These are phyloP conservation scores for Mystacides longicornis DNA, from an alignment of 2,888 invertebrate species.

Conservation along the genomic window DNA sequence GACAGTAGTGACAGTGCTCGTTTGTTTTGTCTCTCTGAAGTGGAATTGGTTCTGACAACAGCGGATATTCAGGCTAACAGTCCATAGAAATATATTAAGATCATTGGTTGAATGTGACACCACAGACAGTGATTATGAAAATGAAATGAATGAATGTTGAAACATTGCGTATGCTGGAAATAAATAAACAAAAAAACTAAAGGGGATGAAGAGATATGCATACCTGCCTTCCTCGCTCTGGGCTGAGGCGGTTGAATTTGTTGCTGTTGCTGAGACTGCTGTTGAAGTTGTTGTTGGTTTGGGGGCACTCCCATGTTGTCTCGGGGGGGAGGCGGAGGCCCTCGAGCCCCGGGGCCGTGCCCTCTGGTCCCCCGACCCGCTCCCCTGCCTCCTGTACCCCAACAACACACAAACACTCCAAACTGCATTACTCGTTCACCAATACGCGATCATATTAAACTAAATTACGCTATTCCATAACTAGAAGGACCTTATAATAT, in stretches of 20 bases:
- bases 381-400: constrained; percentile 29
- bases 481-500: no score
- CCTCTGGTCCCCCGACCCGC: constrained; percentile 30
- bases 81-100: no score
- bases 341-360: constrained; percentile 70
- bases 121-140: not conserved
- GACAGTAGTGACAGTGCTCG: no score
- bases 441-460: constrained; percentile 4
- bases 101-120: not conserved
- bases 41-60: no score
- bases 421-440: constrained; percentile 18
- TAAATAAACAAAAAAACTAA: not conserved
- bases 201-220: constrained; percentile 24
- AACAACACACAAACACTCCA: constrained; percentile 29
- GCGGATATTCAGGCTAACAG: no score
- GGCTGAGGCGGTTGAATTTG: constrained; percentile 32
- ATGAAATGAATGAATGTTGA: not conserved
- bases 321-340: constrained; percentile 80
- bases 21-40: no score
- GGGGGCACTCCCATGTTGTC: constrained; percentile 50
- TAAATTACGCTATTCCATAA: no score
- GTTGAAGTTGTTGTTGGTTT: constrained; percentile 30
- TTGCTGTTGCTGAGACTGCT: constrained; percentile 31
- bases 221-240: constrained; percentile 50
- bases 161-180: not conserved